Base-by-base conservation (phyloP, 2,113 vertebrate species). In the Trochalopteron elliotii region DNA sequence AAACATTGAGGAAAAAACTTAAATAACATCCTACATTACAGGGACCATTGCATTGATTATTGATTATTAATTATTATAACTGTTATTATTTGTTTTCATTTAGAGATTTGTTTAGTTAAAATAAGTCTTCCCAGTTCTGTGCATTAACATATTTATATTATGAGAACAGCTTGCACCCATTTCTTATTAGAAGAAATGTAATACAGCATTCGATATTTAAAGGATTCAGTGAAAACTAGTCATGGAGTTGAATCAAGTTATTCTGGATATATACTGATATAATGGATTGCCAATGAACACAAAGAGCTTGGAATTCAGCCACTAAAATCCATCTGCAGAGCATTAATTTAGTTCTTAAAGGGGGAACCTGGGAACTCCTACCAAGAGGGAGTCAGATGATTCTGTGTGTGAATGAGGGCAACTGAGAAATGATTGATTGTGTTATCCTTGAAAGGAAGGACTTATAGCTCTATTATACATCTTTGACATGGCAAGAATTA, bases 311-410 rank as follows among this genome's bases (percentile, higher is more conserved):
- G 67, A 91, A 87, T 85, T 55, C 12, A 79, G 91, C 70, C 91
- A 87, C n/a, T 74, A 59, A 87, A 91, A 93, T 94, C 45, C 89
- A 86, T 91, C 78, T 95, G 91, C 50, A 88, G 45, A 83, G 21
- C 67, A 88, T 85, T 96, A 88, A 80, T 96, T 88, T 90, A 27
- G 47, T 52, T 89, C 55, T 59, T 76, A 59, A 90, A 69, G 78
- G 63, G 15, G 18, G 80, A 85, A 93, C 67, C 59, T 80, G 55
- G 65, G 57, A 91, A 93, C 80, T 94, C 63, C 70, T 93, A 92
- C 78, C 45, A 85, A 79, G 40, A 85, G 15, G 57, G 53, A 85
- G 31, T 88, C 75, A 69, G 37, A 90, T 61, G 85, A 61, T 72
- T 93, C 67, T 60, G 15, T 47, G 15, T 47, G 21, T 67, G 84